phyloP scores from a whole-genome alignment of 2,888 invertebrate genomes.

The Barypeithes pellucidus region DNA sequence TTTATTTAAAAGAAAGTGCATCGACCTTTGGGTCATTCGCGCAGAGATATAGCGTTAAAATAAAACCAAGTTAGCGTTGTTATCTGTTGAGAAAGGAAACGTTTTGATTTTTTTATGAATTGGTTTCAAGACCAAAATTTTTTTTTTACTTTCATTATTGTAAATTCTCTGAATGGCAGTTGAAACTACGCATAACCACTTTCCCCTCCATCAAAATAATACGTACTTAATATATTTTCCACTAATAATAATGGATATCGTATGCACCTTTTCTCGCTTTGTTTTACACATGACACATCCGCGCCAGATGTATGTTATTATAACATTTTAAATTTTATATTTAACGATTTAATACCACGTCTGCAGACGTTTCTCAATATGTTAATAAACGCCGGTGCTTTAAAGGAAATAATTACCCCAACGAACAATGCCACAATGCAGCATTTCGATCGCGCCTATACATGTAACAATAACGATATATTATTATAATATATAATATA shows the following conservation, averaged over 20 bases:
- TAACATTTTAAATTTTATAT: conserved; percentile 41
- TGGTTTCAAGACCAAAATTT: no score
- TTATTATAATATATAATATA: conserved; percentile 42
- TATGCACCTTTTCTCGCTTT: conserved; percentile 34
- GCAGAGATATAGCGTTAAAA: no score
- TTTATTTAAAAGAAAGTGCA: no score
- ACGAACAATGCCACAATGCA: conserved; percentile 37
- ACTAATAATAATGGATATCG: conserved; percentile 22
- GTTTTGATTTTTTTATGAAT: no score
- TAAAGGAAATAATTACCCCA: conserved; percentile 40
- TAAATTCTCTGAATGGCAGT: no score
- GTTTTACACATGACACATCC: conserved; percentile 31
- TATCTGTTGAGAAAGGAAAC: no score
- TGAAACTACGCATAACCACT: no score
- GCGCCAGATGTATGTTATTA: conserved; percentile 35
- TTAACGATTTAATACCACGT: conserved; percentile 33
- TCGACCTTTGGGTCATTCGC: no score
- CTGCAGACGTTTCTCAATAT: conserved; percentile 44
- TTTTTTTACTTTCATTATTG: no score
- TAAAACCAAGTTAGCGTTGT: no score
- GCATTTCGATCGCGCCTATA: conserved; percentile 45
- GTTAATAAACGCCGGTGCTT: conserved; percentile 43
- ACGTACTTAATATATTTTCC: conserved; percentile 11
- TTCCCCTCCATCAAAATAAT: background rate
- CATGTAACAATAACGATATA: conserved; percentile 36